These are phyloP conservation scores for Philereme vetulata DNA, from an alignment of 2,888 invertebrate genomes.

Conservation along the genomic window DNA sequence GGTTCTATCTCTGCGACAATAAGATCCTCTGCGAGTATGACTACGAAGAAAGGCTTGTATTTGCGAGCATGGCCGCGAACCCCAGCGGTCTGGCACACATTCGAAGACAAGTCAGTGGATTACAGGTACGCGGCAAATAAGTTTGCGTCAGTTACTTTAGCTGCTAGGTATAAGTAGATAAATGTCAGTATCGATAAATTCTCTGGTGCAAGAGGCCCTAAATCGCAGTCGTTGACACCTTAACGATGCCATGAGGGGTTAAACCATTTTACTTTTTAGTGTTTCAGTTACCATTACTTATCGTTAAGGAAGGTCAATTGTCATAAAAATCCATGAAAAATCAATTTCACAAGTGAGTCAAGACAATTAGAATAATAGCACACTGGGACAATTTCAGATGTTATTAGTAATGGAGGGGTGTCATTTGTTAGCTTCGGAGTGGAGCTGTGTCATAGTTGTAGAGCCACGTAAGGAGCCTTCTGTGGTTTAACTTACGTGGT, in stretches of 20 bases:
- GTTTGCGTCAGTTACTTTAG: too few relatives aligned
- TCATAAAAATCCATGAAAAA: neutral
- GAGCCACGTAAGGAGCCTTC: constrained; percentile 18
- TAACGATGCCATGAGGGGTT: too few relatives aligned
- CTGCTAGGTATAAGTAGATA: too few relatives aligned
- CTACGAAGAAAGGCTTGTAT: constrained; percentile 95
- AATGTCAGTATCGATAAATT: too few relatives aligned
- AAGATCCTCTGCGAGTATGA: constrained; percentile 97
- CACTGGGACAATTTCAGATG: neutral
- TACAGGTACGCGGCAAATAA: constrained; percentile 74
- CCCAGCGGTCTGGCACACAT: constrained; percentile 94
- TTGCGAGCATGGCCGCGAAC: constrained; percentile 94
- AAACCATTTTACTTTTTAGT: too few relatives aligned
- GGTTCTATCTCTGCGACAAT: constrained; percentile 96
- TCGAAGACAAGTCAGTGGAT: constrained; percentile 91
- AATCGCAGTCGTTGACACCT: too few relatives aligned
- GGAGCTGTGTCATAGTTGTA: constrained; percentile 10
- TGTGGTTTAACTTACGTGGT: constrained; percentile 9
- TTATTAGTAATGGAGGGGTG: constrained; percentile 5
- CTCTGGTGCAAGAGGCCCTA: too few relatives aligned
- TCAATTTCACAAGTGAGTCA: neutral
- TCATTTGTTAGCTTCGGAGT: constrained; percentile 8
- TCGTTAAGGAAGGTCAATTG: too few relatives aligned
- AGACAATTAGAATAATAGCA: neutral
- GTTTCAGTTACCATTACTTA: too few relatives aligned